These are phyloP conservation scores for Hyposmocoma kahamanoa DNA, from an alignment of 1,140 invertebrate species.

Conservation along the genomic window DNA sequence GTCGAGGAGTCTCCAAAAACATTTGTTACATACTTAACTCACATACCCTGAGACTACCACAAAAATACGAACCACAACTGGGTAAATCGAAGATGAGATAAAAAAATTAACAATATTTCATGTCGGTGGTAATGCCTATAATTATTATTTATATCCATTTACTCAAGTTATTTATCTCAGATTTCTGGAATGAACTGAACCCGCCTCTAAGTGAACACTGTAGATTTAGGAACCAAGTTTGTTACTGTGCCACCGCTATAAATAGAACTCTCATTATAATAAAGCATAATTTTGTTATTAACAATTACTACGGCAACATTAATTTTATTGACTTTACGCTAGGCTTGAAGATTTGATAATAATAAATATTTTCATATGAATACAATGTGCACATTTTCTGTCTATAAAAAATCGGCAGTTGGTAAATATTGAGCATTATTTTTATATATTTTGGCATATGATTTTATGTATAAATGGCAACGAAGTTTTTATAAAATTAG, in stretches of 20 bases:
- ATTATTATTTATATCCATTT: no score
- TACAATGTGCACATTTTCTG: conserved; percentile 59
- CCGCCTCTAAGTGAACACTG: conserved; percentile 20
- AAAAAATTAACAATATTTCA: no score
- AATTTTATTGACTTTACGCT: conserved; percentile 55
- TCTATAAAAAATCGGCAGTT: conserved; percentile 17
- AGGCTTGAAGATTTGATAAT: conserved; percentile 53
- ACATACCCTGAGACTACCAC: no score
- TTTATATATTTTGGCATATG: conserved; percentile 35
- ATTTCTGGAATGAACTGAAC: background rate
- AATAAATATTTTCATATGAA: conserved; percentile 37
- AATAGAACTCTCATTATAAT: conserved; percentile 64
- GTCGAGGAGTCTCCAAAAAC: background rate
- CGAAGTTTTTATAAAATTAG: conserved; percentile 21
- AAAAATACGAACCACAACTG: no score
- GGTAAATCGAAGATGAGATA: no score
- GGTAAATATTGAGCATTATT: conserved; percentile 52
- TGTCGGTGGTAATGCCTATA: no score
- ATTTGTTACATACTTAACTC: background rate
- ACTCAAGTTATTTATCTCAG: no score
- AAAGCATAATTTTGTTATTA: conserved; percentile 67
- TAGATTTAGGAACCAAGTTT: conserved; percentile 54
- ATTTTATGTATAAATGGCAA: conserved; percentile 17
- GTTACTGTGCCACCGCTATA: conserved; percentile 52
- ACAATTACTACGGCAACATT: conserved; percentile 65